Percentiles rank a stretch among this genome's conserved stretches.
phyloP scores from a whole-genome alignment of 2,797 vertebrate genomes.

The Lepilemur ruficaudatus region DNA sequence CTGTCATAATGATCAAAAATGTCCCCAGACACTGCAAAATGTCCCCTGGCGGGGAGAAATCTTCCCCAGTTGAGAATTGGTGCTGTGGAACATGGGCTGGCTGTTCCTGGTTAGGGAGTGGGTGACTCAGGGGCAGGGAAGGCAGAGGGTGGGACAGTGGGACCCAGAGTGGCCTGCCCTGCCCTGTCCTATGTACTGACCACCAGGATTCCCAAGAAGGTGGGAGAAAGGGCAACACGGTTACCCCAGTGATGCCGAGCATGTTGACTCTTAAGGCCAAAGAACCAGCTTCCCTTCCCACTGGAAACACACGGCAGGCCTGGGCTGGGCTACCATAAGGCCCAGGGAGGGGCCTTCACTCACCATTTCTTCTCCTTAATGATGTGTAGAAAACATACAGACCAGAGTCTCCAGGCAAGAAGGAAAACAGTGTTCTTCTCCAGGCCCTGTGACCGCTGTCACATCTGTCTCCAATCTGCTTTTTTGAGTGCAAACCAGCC shows the following conservation, averaged over 20 bases:
- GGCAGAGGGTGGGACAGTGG: background rate
- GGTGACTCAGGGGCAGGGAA: background rate
- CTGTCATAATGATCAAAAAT: background rate
- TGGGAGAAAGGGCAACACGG: background rate
- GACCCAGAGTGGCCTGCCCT: background rate
- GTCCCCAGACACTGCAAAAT: background rate
- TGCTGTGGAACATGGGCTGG: background rate
- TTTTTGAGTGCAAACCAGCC: conserved; percentile 11
- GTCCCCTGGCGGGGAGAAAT: background rate
- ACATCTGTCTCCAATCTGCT: background rate
- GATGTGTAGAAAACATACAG: background rate
- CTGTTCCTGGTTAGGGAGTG: background rate
- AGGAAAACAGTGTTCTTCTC: background rate
- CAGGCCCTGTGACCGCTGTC: background rate
- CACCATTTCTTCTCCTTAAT: background rate
- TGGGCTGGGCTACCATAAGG: background rate
- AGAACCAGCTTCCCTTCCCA: background rate
- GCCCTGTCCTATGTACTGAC: background rate
- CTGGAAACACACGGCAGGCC: background rate
- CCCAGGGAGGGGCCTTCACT: background rate
- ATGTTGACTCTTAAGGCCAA: background rate
- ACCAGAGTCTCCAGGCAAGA: background rate
- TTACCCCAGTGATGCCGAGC: background rate
- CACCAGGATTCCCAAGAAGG: background rate
- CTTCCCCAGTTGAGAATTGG: background rate